phyloP scores from a whole-genome alignment of 2,113 vertebrate genomes.

The Ictalurus punctatus region DNA sequence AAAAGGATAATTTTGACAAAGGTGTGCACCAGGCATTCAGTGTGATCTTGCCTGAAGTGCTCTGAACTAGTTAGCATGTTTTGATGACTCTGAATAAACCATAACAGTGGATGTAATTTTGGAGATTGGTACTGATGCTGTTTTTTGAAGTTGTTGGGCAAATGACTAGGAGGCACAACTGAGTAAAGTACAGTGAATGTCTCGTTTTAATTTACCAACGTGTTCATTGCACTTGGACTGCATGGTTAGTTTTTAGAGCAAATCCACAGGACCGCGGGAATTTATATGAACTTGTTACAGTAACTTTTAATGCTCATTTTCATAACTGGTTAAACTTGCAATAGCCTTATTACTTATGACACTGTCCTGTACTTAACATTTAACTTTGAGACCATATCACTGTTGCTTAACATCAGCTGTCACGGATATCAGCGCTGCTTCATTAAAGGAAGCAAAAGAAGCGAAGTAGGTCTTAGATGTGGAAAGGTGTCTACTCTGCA shows the following conservation, averaged over 20 bases:
- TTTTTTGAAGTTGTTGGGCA: background rate
- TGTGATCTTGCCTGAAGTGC: background rate
- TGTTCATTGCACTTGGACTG: background rate
- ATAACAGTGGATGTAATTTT: too few relatives aligned
- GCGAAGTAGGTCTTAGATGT: background rate
- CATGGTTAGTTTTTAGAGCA: background rate
- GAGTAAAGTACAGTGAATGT: background rate
- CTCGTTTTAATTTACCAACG: background rate
- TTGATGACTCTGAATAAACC: background rate
- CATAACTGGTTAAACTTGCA: background rate
- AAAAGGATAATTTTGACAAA: background rate
- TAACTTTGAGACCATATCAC: background rate
- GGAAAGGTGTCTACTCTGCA: slow-evolving; percentile 4
- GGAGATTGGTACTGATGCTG: background rate
- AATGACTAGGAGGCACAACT: background rate
- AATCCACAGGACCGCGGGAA: background rate
- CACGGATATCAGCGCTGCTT: background rate
- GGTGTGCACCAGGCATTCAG: background rate
- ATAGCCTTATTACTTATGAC: background rate
- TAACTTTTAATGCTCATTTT: background rate
- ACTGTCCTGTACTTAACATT: background rate
- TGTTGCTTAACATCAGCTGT: background rate
- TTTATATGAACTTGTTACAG: background rate
- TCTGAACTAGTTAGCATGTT: background rate
- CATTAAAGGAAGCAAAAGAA: slow-evolving; percentile 4